Evolutionary conservation across 2,797 vertebrate species (phyloP), one percentile per base, ranked within the genome.

Genomic region (Acrossocheilus fasciatus): DNA sequence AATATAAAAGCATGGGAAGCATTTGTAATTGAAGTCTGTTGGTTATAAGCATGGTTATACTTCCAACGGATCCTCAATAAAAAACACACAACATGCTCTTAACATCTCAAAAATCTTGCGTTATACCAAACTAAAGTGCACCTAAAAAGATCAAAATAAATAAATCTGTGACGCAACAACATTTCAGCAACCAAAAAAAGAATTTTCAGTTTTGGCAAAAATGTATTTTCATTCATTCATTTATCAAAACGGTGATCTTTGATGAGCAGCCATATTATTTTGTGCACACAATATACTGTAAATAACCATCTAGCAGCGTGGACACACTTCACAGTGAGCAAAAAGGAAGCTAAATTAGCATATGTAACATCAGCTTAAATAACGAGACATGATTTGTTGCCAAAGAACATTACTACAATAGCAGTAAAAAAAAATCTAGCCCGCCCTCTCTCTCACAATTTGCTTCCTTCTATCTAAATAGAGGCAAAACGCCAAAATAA

Each of bases 1-100:
- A 68, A 68, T 52, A 82, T 72, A 8, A 52, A 70, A 81, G 26
- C 45, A 50, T 4, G 45, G 26, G 43, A 81, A 69, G 47, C 80
- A 70, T 52, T 81, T 72, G 8, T 34, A 50, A 26, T 18, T 18
- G 26, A 74, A 45, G 72, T 47, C 14, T 74, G n/a, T 74, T 72
- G 30, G 30, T 30, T 30, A 30, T 6, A 72, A 72, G 39, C 39
- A 23, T 15, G 14, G 41, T 43, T 57, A 6, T 14, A 39, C 52
- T 39, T 82, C 23, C 8, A 41, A 54, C 8, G 4, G 41, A 81
- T 45, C 1, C 26, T 18, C 2, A 30, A 41, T 30, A 8, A 43
- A 1, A 59, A 72, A 54, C 23, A 41, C 26, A 82, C 20, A 2
- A 41, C 20, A 41, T 41, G 17, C 34, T 54, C 57, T 54, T 23